Evolutionary conservation across 2,888 invertebrate genomes (phyloP).

Genomic region (Chymomyza caudatula): DNA sequence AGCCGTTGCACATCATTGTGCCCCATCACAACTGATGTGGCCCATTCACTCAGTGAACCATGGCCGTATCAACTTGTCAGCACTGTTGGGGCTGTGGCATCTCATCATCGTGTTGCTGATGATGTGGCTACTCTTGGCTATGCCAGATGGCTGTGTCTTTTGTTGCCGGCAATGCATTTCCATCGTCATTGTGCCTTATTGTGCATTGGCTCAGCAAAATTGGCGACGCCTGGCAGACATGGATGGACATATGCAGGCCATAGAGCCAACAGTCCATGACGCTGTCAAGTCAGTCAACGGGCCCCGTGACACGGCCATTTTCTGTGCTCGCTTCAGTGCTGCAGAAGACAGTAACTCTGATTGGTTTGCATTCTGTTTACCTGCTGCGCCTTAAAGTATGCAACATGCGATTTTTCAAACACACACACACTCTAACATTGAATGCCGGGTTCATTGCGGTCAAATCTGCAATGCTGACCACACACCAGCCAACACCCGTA

Average conservation of each 20-base stretch:
- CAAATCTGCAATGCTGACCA: not conserved
- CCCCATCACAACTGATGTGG: not conserved
- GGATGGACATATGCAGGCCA: not conserved
- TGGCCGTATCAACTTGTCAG: not conserved
- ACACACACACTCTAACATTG: not conserved
- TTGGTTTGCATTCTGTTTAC: not conserved
- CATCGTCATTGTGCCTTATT: not conserved
- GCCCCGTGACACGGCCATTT: not conserved
- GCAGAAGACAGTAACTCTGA: not conserved
- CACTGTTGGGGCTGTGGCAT: not conserved
- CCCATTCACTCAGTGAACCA: not conserved
- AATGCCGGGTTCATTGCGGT: too few species aligned
- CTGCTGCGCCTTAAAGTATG: not conserved
- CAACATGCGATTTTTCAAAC: not conserved
- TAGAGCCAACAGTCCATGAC: not conserved
- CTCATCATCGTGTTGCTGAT: not conserved
- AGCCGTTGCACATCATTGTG: not conserved
- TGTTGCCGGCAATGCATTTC: not conserved
- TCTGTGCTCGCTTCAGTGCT: not conserved
- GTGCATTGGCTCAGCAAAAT: not conserved
- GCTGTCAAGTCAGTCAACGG: not conserved
- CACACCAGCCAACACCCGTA: not conserved
- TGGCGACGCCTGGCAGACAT: not conserved
- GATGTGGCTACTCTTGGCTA: not conserved
- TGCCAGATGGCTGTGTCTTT: not conserved